These are phyloP conservation scores for Autographa pulchrina DNA, from an alignment of 2,888 invertebrate species.

Conservation along the genomic window DNA sequence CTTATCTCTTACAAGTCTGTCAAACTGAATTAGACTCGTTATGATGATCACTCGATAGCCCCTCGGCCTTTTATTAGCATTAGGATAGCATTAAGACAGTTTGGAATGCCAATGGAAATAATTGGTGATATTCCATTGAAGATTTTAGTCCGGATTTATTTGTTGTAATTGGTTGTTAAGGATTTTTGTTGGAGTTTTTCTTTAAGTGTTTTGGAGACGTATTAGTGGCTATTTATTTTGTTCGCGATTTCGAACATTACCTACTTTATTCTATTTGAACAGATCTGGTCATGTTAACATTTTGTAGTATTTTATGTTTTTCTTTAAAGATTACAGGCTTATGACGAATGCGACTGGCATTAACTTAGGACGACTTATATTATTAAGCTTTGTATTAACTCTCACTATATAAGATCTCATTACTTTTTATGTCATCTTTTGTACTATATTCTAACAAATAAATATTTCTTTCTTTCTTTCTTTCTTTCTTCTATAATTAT, in stretches of 20 bases:
- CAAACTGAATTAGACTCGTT: conserved; percentile 81
- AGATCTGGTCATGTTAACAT: too few species aligned
- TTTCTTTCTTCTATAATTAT: too few species aligned
- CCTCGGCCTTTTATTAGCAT: conserved; percentile 63
- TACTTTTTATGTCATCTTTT: too few species aligned
- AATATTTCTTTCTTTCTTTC: too few species aligned
- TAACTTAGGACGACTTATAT: too few species aligned
- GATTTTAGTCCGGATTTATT: conserved; percentile 42
- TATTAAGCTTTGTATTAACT: too few species aligned
- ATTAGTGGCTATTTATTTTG: conserved; percentile 43
- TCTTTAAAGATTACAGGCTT: too few species aligned
- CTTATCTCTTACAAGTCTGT: conserved; percentile 80
- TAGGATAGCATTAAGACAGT: conserved; percentile 53
- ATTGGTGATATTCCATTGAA: conserved; percentile 51
- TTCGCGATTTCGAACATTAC: conserved; percentile 1
- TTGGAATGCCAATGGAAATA: conserved; percentile 56
- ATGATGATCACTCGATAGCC: conserved; percentile 70
- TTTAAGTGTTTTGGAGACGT: conserved; percentile 15
- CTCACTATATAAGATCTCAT: too few species aligned
- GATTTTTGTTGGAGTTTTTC: background rate
- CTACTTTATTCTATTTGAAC: too few species aligned
- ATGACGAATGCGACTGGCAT: too few species aligned
- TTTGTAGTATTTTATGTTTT: too few species aligned
- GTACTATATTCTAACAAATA: too few species aligned
- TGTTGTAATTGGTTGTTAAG: conserved; percentile 22